Evolutionary conservation across 2,888 invertebrate species (phyloP).

Genomic region (Embidobia sp.): DNA sequence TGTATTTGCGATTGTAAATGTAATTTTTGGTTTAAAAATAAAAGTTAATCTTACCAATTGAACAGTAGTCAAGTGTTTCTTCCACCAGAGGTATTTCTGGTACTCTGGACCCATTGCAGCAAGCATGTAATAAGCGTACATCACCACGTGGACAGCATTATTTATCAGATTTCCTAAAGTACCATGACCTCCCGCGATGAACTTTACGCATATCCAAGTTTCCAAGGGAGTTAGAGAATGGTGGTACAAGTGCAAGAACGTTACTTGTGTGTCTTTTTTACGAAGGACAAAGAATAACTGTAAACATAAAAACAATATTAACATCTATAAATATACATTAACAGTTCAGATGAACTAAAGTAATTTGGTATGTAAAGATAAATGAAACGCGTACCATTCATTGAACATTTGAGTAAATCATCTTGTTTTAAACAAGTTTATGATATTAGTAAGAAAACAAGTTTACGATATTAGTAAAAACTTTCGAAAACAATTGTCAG

Average conservation of each 20-base stretch:
- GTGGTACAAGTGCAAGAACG: slow-evolving; percentile 92
- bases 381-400: too few relatives aligned
- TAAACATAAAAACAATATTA: slow-evolving; percentile 22
- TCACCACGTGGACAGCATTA: slow-evolving; percentile 90
- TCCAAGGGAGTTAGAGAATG: slow-evolving; percentile 90
- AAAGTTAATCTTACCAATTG: slow-evolving; percentile 85
- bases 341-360: too few relatives aligned
- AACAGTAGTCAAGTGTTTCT: slow-evolving; percentile 90
- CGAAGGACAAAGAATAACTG: slow-evolving; percentile 90
- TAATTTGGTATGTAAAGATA: too few relatives aligned
- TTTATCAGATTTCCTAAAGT: slow-evolving; percentile 94
- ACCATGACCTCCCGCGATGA: slow-evolving; percentile 92
- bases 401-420: too few relatives aligned
- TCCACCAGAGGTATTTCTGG: slow-evolving; percentile 92
- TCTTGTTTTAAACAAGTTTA: too few relatives aligned
- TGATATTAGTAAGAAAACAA: too few relatives aligned
- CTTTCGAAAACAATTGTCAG: too few relatives aligned
- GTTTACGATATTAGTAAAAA: too few relatives aligned
- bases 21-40: neutral
- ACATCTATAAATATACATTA: neutral
- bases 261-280: slow-evolving; percentile 92
- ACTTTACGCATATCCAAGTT: slow-evolving; percentile 90
- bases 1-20: too few relatives aligned
- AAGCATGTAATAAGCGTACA: slow-evolving; percentile 91
- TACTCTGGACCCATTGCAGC: slow-evolving; percentile 89